Percentiles rank a stretch among this genome's conserved stretches.
phyloP scores from a whole-genome alignment of 1,140 invertebrate species.

The Chrysomallon squamiferum region DNA sequence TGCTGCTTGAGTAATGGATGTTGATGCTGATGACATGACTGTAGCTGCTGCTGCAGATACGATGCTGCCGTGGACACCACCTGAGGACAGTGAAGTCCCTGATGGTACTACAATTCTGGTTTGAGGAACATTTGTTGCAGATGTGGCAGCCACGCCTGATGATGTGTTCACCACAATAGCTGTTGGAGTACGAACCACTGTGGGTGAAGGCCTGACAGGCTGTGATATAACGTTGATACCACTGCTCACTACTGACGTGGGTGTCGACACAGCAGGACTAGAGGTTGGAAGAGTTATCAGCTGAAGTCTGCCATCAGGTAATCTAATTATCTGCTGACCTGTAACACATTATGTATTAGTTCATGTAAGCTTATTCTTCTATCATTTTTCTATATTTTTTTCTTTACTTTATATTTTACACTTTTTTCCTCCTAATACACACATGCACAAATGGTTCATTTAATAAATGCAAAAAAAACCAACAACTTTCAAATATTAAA shows the following conservation, averaged over 20 bases:
- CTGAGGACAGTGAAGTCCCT: constrained; percentile 15
- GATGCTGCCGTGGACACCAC: constrained; percentile 2
- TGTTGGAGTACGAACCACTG: constrained; percentile 19
- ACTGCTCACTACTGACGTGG: constrained; percentile 27
- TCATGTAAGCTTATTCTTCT: too few relatives aligned
- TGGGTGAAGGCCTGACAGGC: constrained; percentile 11
- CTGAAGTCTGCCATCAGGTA: constrained; percentile 92
- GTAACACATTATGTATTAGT: constrained; percentile 15
- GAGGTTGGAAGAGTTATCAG: constrained; percentile 72
- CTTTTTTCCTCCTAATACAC: too few relatives aligned
- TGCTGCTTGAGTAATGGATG: constrained; percentile 5
- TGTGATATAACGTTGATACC: constrained; percentile 26
- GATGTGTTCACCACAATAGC: constrained; percentile 25
- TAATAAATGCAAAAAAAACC: too few relatives aligned
- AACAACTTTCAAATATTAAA: too few relatives aligned
- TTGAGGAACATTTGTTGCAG: constrained; percentile 18
- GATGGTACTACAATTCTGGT: constrained; percentile 34
- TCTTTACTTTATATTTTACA: too few relatives aligned
- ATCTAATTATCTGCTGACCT: constrained; percentile 90
- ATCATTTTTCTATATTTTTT: too few relatives aligned
- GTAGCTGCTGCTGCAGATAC: constrained; percentile 11
- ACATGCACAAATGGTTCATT: too few relatives aligned
- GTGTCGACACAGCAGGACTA: constrained; percentile 31
- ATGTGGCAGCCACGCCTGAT: constrained; percentile 13
- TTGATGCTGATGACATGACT: neutral